Evolutionary conservation across 2,113 vertebrate species (phyloP).

Genomic region (Aegithalos caudatus): DNA sequence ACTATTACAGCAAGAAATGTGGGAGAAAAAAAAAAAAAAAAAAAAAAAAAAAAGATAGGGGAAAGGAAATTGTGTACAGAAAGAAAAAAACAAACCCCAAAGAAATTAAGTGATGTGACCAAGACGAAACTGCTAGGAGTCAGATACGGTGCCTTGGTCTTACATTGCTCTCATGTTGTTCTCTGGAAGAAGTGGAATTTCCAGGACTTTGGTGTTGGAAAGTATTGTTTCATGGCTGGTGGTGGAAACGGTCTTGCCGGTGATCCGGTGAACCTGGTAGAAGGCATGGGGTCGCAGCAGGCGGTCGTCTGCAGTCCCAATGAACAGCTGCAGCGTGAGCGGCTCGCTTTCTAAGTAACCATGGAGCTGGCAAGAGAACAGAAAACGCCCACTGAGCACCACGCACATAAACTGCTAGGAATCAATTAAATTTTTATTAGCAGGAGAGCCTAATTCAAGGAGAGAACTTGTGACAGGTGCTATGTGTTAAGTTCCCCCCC

Average conservation of each 20-base stretch:
- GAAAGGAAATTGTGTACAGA: background rate
- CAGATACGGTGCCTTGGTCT: background rate
- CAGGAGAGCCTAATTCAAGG: conserved; percentile 23
- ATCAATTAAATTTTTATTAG: conserved; percentile 54
- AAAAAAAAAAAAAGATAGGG: background rate
- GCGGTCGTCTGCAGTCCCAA: conserved; percentile 95
- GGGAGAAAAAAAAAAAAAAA: background rate
- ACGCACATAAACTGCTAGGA: background rate
- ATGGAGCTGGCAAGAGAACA: conserved; percentile 88
- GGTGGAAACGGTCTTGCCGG: conserved; percentile 93
- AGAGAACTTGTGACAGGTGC: conserved; percentile 59
- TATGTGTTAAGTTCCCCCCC: conserved; percentile 12
- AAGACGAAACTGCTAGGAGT: background rate
- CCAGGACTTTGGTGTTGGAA: conserved; percentile 94
- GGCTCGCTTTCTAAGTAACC: conserved; percentile 93
- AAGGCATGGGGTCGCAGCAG: conserved; percentile 95
- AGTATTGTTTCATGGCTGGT: conserved; percentile 93
- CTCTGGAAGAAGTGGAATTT: conserved; percentile 92
- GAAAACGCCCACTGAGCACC: conserved; percentile 74
- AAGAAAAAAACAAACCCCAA: background rate
- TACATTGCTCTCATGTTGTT: conserved; percentile 96
- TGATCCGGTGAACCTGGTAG: conserved; percentile 98
- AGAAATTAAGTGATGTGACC: background rate
- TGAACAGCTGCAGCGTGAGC: conserved; percentile 95
- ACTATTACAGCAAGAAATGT: background rate